Base-by-base conservation (phyloP, 2,797 vertebrate species). In the Parauchenoglanis ngamensis region DNA sequence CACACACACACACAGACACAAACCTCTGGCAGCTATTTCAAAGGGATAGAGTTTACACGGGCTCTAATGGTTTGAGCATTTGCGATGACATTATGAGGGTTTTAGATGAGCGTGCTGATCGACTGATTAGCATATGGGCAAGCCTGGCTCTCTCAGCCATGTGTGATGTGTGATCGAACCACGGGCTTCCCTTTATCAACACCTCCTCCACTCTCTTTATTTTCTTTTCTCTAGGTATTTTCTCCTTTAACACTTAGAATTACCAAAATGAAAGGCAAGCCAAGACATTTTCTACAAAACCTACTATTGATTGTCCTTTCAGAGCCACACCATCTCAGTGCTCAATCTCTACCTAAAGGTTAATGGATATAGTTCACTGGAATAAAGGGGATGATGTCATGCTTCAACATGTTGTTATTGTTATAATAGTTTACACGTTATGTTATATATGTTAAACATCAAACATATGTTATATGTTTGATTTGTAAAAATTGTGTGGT, bases 141-240 rank as follows among this genome's bases (percentile, higher is more conserved):
- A 0, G 65, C 79, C 86, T 28, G 81, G 35, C 79, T 67, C 56
- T 77, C 46, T 72, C 79, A 90, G 59, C 59, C 40, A 44, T 83
- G 67, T 87, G 84, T 85, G 81, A 65, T 67, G 81, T 87, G 84
- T 88, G 86, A 83, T 76, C 49, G 46, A 25, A 61, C 86, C 79
- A 75, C 76, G 57, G 40, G 84, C 84, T 84, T 87, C 85, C n/a
- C 84, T 40, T 86, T 86, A 67, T 84, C 49, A 10, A 82, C 44
- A 52, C 44, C 56, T 82, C 46, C 44, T 19, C 54, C 28, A 35
- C 7, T n/a, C 28, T 6, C 7, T 49, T 59, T 13, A 46, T 28
- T 28, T 59, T 57, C 25, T 1, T 44, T 52, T 54, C 19, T 11
- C 0, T 46, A 23, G 21, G 7, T 21, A 35, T 35, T 35, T 35